Conservation (phyloP, 2,888 invertebrate species). For the Gasteruption jaculator region DNA sequence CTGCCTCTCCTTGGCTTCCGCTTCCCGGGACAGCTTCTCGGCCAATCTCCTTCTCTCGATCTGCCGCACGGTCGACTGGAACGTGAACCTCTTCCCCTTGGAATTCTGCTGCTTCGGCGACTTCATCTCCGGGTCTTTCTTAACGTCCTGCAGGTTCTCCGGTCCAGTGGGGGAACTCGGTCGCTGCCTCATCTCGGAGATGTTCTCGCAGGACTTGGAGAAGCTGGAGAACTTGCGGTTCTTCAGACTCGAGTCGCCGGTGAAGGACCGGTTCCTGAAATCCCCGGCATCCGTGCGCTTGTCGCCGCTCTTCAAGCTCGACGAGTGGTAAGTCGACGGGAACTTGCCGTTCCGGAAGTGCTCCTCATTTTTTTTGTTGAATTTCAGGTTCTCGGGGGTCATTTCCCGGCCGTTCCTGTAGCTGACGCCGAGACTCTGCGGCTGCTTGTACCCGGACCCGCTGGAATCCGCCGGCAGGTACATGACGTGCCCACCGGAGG, state of each 20-base stretch:
- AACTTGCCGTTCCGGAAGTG: slow-evolving; percentile 21
- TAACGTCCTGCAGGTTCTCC: slow-evolving; percentile 45
- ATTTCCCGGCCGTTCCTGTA: slow-evolving; percentile 26
- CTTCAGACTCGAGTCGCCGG: slow-evolving; percentile 18
- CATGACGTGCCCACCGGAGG: slow-evolving; percentile 72
- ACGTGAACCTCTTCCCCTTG: slow-evolving; percentile 69
- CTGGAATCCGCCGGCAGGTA: slow-evolving; percentile 65
- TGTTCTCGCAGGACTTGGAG: slow-evolving; percentile 55
- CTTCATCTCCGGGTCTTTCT: slow-evolving; percentile 28
- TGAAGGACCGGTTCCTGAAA: slow-evolving; percentile 22
- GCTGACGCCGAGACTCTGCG: slow-evolving; percentile 30
- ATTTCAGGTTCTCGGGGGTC: slow-evolving; percentile 14
- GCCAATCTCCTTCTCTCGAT: slow-evolving; percentile 71
- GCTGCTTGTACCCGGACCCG: slow-evolving; percentile 30
- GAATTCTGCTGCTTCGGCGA: slow-evolving; percentile 29
- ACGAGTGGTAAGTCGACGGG: not conserved
- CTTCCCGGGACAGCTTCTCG: slow-evolving; percentile 72
- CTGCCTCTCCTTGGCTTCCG: slow-evolving; percentile 72
- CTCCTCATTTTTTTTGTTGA: slow-evolving; percentile 10
- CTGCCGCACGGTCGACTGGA: slow-evolving; percentile 80
- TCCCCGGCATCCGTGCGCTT: slow-evolving; percentile 16
- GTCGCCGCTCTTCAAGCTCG: slow-evolving; percentile 11
- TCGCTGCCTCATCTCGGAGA: slow-evolving; percentile 33
- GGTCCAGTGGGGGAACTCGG: slow-evolving; percentile 31
- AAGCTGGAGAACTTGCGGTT: slow-evolving; percentile 26